Evolutionary conservation across 2,888 invertebrate genomes (phyloP).

Genomic region (Agrotis clavis): DNA sequence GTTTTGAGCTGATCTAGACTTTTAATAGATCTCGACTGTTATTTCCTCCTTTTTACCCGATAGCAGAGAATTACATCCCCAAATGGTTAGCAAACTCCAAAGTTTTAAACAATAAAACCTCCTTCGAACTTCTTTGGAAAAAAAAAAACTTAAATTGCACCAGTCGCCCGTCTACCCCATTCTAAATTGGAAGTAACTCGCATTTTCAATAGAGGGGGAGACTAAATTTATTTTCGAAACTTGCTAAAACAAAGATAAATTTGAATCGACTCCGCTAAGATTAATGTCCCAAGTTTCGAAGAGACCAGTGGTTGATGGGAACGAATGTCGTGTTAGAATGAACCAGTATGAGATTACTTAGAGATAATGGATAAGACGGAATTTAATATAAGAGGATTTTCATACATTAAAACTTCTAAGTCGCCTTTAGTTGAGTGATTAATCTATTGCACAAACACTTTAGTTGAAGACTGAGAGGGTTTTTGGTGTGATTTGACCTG

Average conservation of each 20-base stretch:
- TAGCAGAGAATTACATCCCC: neutral
- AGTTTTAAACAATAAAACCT: conserved; percentile 29
- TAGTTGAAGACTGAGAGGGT: conserved; percentile 11
- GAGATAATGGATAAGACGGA: conserved; percentile 44
- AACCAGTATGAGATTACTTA: conserved; percentile 58
- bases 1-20: no score
- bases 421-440: conserved; percentile 30
- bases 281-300: conserved; percentile 78
- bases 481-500: conserved; percentile 19
- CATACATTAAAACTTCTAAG: conserved; percentile 53
- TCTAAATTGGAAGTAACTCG: conserved; percentile 63
- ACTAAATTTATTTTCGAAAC: conserved; percentile 79
- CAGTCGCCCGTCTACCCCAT: conserved; percentile 37
- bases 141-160: conserved; percentile 28
- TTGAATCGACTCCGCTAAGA: conserved; percentile 80
- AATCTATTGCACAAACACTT: conserved; percentile 16
- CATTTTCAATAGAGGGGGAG: conserved; percentile 65
- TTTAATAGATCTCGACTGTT: no score
- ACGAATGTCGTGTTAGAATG: conserved; percentile 61
- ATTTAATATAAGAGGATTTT: conserved; percentile 57
- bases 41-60: no score
- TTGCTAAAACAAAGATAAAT: conserved; percentile 84
- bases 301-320: conserved; percentile 61
- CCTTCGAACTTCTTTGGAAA: neutral
- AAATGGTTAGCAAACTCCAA: neutral